Evolutionary conservation across 2,888 invertebrate species (phyloP).

Genomic region (Cinara cedri): DNA sequence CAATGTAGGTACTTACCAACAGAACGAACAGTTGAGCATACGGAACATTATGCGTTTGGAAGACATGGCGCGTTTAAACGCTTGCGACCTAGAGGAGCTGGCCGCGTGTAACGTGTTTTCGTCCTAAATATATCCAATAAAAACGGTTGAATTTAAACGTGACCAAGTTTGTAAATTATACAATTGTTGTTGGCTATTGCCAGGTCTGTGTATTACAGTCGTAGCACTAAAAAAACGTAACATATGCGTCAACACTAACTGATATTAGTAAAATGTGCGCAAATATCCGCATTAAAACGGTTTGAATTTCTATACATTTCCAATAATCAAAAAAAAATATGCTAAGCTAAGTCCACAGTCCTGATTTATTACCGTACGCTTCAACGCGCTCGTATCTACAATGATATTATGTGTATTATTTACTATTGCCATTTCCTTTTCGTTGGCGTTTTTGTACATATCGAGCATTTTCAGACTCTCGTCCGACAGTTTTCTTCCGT

Average conservation of each 20-base stretch:
- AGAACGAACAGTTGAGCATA: slow-evolving; percentile 46
- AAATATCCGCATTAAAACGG: too few relatives aligned
- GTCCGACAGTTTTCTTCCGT: slow-evolving; percentile 41
- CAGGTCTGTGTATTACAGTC: neutral
- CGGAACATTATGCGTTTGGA: slow-evolving; percentile 26
- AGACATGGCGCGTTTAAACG: slow-evolving; percentile 43
- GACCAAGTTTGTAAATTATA: neutral
- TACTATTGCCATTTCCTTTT: slow-evolving; percentile 31
- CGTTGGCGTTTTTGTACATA: slow-evolving; percentile 2
- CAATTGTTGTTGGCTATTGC: neutral
- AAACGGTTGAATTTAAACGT: neutral
- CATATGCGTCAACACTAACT: too few relatives aligned
- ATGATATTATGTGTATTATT: neutral
- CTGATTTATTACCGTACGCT: too few relatives aligned
- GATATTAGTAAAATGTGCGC: too few relatives aligned
- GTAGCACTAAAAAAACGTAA: too few relatives aligned
- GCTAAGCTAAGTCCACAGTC: too few relatives aligned
- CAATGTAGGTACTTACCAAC: slow-evolving; percentile 30
- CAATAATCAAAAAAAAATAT: too few relatives aligned
- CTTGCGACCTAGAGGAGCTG: slow-evolving; percentile 1
- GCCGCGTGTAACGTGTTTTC: neutral
- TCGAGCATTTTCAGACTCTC: slow-evolving; percentile 45
- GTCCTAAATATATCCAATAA: neutral
- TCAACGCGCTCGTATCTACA: too few relatives aligned
- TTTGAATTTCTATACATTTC: too few relatives aligned